A percentile compares a stretch with the other conserved stretches of the same genome.
phyloP scores from a whole-genome alignment of 2,888 invertebrate species.

The Tenthredo scrophulariae region DNA sequence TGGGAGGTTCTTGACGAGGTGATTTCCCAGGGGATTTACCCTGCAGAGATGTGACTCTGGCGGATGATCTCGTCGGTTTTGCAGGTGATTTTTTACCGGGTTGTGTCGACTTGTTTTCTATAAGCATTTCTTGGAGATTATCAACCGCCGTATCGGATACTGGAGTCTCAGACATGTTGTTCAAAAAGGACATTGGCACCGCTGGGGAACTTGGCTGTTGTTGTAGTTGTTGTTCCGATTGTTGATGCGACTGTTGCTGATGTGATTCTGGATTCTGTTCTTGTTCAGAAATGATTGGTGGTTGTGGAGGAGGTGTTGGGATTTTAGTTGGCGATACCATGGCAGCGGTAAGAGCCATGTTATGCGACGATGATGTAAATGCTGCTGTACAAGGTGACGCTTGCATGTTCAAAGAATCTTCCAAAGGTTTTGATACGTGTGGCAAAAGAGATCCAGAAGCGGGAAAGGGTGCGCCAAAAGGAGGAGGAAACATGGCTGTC shows the following conservation, averaged over 20 bases:
- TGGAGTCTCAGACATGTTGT: constrained; percentile 59
- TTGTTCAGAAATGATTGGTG: constrained; percentile 60
- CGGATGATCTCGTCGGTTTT: constrained; percentile 82
- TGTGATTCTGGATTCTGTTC: constrained; percentile 56
- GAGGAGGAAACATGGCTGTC: constrained; percentile 83
- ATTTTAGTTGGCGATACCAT: constrained; percentile 85
- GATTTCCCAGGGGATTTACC: constrained; percentile 86
- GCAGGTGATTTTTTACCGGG: constrained; percentile 81
- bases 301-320: constrained; percentile 79
- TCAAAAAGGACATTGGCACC: constrained; percentile 62
- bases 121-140: constrained; percentile 58
- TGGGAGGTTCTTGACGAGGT: constrained; percentile 68
- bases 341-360: constrained; percentile 89
- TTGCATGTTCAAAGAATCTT: constrained; percentile 78
- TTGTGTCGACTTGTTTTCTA: constrained; percentile 61
- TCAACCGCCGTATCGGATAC: constrained; percentile 48
- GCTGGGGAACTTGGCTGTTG: constrained; percentile 54
- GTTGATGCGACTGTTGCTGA: constrained; percentile 54
- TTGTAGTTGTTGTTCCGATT: constrained; percentile 59
- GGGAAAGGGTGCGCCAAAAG: constrained; percentile 82
- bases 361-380: constrained; percentile 90
- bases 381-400: constrained; percentile 86
- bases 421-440: constrained; percentile 80
- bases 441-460: constrained; percentile 79
- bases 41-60: constrained; percentile 82